Percentiles rank a stretch among this genome's conserved stretches.
These are phyloP conservation scores for Mercenaria mercenaria DNA, from an alignment of 1,140 invertebrate species.

Conservation along the genomic window DNA sequence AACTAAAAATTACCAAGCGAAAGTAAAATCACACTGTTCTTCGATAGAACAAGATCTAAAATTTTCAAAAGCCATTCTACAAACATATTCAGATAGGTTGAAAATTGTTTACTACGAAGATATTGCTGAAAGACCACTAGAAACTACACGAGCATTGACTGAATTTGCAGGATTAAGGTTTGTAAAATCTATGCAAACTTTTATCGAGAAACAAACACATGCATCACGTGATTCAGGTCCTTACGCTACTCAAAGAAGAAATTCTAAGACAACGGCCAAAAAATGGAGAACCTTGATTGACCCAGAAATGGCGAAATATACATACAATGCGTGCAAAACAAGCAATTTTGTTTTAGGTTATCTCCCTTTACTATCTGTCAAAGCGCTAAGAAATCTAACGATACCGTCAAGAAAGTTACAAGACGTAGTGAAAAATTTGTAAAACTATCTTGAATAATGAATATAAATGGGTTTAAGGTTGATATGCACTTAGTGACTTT, in stretches of 20 bases:
- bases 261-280: slow-evolving; percentile 11
- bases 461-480: too few species aligned
- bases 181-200: not conserved
- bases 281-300: slow-evolving; percentile 27
- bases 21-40: not conserved
- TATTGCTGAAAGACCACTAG: slow-evolving; percentile 4
- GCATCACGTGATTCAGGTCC: not conserved
- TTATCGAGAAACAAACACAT: not conserved
- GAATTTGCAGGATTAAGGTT: slow-evolving; percentile 20
- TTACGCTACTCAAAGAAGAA: slow-evolving; percentile 38
- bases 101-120: slow-evolving; percentile 37
- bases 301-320: too few species aligned
- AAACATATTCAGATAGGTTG: not conserved
- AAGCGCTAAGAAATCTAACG: too few species aligned
- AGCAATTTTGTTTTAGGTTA: too few species aligned
- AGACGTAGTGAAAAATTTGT: too few species aligned
- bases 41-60: not conserved
- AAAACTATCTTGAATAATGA: too few species aligned
- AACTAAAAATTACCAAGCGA: not conserved
- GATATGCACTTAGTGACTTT: too few species aligned
- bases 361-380: too few species aligned
- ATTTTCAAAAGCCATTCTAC: not conserved
- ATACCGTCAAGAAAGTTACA: too few species aligned
- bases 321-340: too few species aligned
- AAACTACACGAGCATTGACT: not conserved